Evolutionary conservation across 2,888 invertebrate genomes (phyloP).

Genomic region (Lasioglossum lativentre): DNA sequence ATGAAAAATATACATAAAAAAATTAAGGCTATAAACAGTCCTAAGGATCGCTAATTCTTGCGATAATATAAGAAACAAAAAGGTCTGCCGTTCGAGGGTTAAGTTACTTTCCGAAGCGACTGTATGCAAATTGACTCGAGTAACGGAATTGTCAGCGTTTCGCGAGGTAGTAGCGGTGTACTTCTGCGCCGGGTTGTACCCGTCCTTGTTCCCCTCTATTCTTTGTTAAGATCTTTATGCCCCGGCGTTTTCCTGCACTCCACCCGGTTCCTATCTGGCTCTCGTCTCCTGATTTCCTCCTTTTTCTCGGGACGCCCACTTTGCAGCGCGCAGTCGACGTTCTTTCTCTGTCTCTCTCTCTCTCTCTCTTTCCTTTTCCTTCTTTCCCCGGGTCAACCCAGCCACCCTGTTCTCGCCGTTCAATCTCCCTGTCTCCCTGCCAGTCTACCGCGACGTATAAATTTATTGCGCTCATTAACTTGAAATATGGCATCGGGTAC

Average conservation of each 20-base stretch:
- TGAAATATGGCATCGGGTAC: slow-evolving; percentile 77
- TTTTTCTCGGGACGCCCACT: slow-evolving; percentile 18
- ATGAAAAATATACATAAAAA: too few relatives aligned
- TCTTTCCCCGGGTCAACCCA: slow-evolving; percentile 33
- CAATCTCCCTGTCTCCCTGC: slow-evolving; percentile 72
- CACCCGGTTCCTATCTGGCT: slow-evolving; percentile 21
- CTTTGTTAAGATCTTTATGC: slow-evolving; percentile 13
- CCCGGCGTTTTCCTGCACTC: slow-evolving; percentile 25
- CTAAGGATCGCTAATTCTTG: too few relatives aligned
- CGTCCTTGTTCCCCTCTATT: neutral
- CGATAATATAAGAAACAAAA: too few relatives aligned
- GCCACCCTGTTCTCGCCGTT: slow-evolving; percentile 52
- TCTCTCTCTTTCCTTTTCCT: slow-evolving; percentile 17
- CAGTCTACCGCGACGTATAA: slow-evolving; percentile 76
- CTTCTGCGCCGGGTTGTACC: neutral
- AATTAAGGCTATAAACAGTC: too few relatives aligned
- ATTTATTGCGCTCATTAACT: slow-evolving; percentile 79
- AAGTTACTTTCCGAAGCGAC: neutral
- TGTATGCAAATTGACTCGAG: neutral
- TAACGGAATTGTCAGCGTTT: neutral
- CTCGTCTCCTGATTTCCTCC: slow-evolving; percentile 27
- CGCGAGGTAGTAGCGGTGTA: neutral
- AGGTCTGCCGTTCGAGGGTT: neutral
- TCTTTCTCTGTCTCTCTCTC: neutral
- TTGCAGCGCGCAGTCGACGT: neutral